phyloP scores from a whole-genome alignment of 2,797 vertebrate genomes.

The Neostethus bicornis region DNA sequence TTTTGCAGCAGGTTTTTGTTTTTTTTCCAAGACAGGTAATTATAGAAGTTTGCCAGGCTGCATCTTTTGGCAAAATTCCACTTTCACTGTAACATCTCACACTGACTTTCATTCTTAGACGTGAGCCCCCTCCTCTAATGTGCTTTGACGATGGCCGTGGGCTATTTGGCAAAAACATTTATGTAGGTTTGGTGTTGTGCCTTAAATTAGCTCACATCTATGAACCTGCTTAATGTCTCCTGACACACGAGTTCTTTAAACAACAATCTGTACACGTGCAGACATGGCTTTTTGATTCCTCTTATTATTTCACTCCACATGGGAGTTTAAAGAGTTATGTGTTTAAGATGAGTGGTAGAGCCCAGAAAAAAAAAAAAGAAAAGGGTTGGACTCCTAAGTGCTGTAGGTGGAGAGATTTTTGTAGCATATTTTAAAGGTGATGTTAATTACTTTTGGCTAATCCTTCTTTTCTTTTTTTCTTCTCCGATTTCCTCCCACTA shows the following conservation, averaged over 20 bases:
- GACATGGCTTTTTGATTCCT: slow-evolving; percentile 49
- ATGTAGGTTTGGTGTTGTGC: slow-evolving; percentile 58
- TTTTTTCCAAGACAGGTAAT: slow-evolving; percentile 61
- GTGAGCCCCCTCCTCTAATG: slow-evolving; percentile 56
- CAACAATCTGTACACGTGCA: slow-evolving; percentile 47
- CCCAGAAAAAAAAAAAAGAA: slow-evolving; percentile 34
- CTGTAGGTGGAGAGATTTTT: slow-evolving; percentile 55
- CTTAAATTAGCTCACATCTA: slow-evolving; percentile 64
- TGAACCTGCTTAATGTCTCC: slow-evolving; percentile 66
- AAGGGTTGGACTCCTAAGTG: slow-evolving; percentile 26
- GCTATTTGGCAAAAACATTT: slow-evolving; percentile 74
- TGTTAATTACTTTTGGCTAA: slow-evolving; percentile 68
- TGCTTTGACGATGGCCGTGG: slow-evolving; percentile 61
- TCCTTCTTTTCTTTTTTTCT: slow-evolving; percentile 25
- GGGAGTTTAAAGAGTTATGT: slow-evolving; percentile 61
- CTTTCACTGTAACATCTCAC: slow-evolving; percentile 59
- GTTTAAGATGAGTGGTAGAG: slow-evolving; percentile 39
- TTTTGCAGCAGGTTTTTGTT: slow-evolving; percentile 65
- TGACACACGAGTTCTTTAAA: slow-evolving; percentile 63
- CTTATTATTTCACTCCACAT: slow-evolving; percentile 27
- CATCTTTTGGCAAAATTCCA: slow-evolving; percentile 55
- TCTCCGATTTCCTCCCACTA: no score
- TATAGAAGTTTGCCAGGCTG: slow-evolving; percentile 49
- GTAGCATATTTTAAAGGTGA: slow-evolving; percentile 55
- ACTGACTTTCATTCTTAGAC: slow-evolving; percentile 55